These are phyloP conservation scores for Nephila pilipes DNA, from an alignment of 1,140 invertebrate species.

Conservation along the genomic window DNA sequence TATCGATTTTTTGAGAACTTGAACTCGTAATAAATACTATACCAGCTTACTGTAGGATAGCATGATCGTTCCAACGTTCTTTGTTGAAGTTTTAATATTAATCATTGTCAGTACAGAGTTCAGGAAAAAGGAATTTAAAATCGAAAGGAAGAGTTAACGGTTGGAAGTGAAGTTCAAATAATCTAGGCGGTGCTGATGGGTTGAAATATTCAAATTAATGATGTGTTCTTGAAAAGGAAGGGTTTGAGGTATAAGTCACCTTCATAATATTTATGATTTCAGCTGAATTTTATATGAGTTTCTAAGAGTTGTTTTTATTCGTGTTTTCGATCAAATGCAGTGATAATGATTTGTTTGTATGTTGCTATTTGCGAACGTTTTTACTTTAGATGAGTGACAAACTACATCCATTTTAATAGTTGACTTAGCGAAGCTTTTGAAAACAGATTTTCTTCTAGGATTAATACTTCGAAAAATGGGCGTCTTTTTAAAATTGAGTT, in stretches of 20 bases:
- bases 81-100: slow-evolving; percentile 5
- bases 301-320: not conserved
- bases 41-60: not conserved
- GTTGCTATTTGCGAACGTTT: no score
- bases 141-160: not conserved
- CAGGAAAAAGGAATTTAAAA: not conserved
- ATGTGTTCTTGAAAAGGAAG: not conserved
- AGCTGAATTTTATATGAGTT: not conserved
- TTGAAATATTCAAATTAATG: not conserved
- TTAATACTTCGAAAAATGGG: no score
- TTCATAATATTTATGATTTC: not conserved
- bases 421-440: no score
- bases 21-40: slow-evolving; percentile 52
- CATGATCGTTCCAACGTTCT: not conserved
- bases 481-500: no score
- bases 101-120: not conserved
- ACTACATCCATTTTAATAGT: no score
- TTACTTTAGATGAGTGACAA: no score
- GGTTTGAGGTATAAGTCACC: not conserved
- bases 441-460: no score
- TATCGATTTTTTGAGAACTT: slow-evolving; percentile 46
- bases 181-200: not conserved
- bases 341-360: no score
- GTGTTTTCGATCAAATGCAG: no score
- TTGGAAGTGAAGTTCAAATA: not conserved